Evolutionary conservation across 2,888 invertebrate species (phyloP).

Genomic region (Mesodorylaimus sp.): DNA sequence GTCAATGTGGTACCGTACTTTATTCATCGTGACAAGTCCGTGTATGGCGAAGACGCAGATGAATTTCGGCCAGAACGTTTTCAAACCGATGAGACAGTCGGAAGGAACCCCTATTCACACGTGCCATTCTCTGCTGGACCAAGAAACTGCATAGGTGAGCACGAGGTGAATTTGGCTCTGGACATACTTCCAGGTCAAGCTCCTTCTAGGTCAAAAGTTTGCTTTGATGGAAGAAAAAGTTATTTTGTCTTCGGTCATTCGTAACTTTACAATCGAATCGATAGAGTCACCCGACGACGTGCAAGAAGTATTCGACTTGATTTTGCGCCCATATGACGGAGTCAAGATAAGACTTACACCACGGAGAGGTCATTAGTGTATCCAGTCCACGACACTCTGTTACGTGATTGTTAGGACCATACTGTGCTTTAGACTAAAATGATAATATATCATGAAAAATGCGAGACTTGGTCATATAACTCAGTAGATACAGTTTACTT

Average conservation of each 20-base stretch:
- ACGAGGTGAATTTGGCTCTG: not conserved
- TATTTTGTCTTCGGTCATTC: constrained; percentile 29
- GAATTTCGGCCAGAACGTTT: constrained; percentile 35
- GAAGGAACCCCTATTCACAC: constrained; percentile 21
- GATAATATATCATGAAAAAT: too few species aligned
- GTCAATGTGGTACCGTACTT: constrained; percentile 20
- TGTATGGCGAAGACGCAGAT: constrained; percentile 30
- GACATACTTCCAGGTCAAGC: not conserved
- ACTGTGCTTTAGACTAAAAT: too few species aligned
- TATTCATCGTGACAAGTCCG: constrained; percentile 27
- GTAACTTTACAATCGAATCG: constrained; percentile 27
- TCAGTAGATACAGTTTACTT: too few species aligned
- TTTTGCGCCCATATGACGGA: constrained; percentile 11
- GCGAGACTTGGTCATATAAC: too few species aligned
- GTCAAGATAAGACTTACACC: not conserved
- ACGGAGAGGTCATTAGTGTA: too few species aligned
- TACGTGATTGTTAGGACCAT: too few species aligned
- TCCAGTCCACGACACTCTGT: too few species aligned
- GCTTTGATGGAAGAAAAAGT: constrained; percentile 34
- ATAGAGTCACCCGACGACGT: constrained; percentile 25
- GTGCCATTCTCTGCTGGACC: constrained; percentile 25
- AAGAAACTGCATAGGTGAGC: constrained; percentile 21
- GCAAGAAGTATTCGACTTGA: constrained; percentile 24
- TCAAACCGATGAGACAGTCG: constrained; percentile 28
- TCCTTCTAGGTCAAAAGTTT: constrained; percentile 32